These are phyloP conservation scores for Eumaeus atala DNA, from an alignment of 1,140 invertebrate species.

Conservation along the genomic window DNA sequence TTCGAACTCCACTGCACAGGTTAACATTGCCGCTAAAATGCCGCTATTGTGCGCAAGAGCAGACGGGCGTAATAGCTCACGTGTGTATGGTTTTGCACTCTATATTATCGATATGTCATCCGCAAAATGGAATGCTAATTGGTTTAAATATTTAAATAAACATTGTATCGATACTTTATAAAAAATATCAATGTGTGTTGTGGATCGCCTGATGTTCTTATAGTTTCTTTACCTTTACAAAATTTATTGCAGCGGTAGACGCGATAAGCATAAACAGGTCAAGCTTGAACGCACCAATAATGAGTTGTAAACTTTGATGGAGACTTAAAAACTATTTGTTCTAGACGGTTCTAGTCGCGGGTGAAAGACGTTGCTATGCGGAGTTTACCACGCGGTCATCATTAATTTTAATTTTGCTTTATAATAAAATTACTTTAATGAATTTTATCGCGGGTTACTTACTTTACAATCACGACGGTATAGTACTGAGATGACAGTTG, in stretches of 20 bases:
- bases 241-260: slow-evolving; percentile 8
- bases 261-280: slow-evolving; percentile 22
- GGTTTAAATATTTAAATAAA: slow-evolving; percentile 9
- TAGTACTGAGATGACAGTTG: no score
- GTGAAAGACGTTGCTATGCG: neutral
- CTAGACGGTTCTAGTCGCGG: slow-evolving; percentile 11
- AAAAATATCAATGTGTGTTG: no score
- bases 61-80: slow-evolving; percentile 17
- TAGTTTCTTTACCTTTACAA: slow-evolving; percentile 17
- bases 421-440: neutral
- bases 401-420: slow-evolving; percentile 7
- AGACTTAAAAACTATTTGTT: slow-evolving; percentile 27
- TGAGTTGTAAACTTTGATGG: slow-evolving; percentile 33
- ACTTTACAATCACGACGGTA: no score
- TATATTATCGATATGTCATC: slow-evolving; percentile 14
- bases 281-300: slow-evolving; percentile 35
- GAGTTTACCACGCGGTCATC: neutral
- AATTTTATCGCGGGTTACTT: no score
- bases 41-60: slow-evolving; percentile 26
- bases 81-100: slow-evolving; percentile 4
- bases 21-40: slow-evolving; percentile 25
- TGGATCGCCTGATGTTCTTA: no score
- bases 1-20: slow-evolving; percentile 21
- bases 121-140: slow-evolving; percentile 13
- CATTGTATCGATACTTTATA: slow-evolving; percentile 1